A percentile compares a stretch with the other conserved stretches of the same genome.
Conservation (phyloP, 2,113 vertebrate genomes). For the Noturus placidus region DNA sequence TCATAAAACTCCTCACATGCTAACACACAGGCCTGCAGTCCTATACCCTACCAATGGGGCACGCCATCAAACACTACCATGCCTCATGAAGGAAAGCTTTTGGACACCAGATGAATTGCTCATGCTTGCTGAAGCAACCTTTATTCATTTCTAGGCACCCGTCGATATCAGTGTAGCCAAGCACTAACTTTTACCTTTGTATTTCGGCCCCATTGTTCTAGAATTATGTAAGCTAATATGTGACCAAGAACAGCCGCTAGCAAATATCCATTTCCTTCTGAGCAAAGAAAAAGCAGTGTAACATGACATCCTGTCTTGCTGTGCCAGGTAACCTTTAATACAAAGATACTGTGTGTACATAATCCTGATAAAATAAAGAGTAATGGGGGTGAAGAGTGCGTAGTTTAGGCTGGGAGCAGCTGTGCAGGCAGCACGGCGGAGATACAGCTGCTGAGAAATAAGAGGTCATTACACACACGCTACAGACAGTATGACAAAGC, state of each 20-base stretch:
- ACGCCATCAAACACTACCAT: background rate
- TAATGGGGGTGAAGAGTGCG: conserved; percentile 33
- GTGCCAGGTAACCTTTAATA: conserved; percentile 46
- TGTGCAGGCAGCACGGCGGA: conserved; percentile 17
- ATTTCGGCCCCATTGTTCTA: background rate
- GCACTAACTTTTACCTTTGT: background rate
- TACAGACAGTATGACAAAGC: conserved; percentile 51
- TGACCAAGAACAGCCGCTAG: background rate
- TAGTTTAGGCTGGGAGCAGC: conserved; percentile 42
- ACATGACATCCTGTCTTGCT: conserved; percentile 18
- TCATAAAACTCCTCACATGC: conserved; percentile 9
- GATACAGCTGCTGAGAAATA: conserved; percentile 50
- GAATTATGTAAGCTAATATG: conserved; percentile 20
- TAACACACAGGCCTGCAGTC: background rate
- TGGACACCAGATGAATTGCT: background rate
- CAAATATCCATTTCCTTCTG: conserved; percentile 30
- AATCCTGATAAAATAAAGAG: conserved; percentile 43
- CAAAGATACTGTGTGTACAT: conserved; percentile 12
- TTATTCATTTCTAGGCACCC: background rate
- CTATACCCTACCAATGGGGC: background rate
- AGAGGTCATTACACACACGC: conserved; percentile 48
- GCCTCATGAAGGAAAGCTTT: conserved; percentile 16
- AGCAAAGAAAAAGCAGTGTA: background rate
- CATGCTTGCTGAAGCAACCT: background rate
- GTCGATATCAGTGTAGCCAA: background rate